phyloP scores from a whole-genome alignment of 2,888 invertebrate genomes.

The Nymphalis c-album region DNA sequence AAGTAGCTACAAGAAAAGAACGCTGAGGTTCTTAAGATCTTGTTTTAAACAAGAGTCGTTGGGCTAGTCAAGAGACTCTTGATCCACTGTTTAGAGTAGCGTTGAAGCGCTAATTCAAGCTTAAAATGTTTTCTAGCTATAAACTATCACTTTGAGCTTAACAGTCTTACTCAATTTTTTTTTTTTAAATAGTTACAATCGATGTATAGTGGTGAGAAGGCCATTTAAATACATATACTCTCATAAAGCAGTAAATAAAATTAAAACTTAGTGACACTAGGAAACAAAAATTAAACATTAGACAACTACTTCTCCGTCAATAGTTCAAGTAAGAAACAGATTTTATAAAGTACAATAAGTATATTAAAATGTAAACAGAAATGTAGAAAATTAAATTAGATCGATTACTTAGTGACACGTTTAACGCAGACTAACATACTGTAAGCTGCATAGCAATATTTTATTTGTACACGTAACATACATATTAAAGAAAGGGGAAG shows the following conservation, averaged over 20 bases:
- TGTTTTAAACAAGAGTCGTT: conserved; percentile 15
- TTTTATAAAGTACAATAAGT: background rate
- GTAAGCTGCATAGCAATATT: conserved; percentile 6
- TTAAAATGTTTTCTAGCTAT: background rate
- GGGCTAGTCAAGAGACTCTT: conserved; percentile 14
- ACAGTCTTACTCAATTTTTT: too few relatives aligned
- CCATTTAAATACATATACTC: too few relatives aligned
- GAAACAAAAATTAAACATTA: too few relatives aligned
- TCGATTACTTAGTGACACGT: background rate
- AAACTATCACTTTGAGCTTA: too few relatives aligned
- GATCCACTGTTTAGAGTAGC: conserved; percentile 8
- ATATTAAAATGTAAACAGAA: background rate
- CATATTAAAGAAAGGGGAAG: conserved; percentile 17
- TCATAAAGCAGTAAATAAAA: too few relatives aligned
- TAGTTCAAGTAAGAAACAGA: background rate
- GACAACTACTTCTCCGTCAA: background rate
- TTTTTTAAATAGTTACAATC: too few relatives aligned
- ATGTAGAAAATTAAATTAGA: background rate
- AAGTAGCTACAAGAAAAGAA: background rate
- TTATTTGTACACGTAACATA: conserved; percentile 10
- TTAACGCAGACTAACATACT: background rate
- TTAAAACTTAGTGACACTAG: too few relatives aligned
- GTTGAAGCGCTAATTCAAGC: conserved; percentile 14
- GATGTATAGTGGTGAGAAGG: too few relatives aligned
- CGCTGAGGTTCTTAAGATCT: background rate